These are phyloP conservation scores for Callopanchax toddi DNA, from an alignment of 2,113 vertebrate genomes.

Conservation along the genomic window DNA sequence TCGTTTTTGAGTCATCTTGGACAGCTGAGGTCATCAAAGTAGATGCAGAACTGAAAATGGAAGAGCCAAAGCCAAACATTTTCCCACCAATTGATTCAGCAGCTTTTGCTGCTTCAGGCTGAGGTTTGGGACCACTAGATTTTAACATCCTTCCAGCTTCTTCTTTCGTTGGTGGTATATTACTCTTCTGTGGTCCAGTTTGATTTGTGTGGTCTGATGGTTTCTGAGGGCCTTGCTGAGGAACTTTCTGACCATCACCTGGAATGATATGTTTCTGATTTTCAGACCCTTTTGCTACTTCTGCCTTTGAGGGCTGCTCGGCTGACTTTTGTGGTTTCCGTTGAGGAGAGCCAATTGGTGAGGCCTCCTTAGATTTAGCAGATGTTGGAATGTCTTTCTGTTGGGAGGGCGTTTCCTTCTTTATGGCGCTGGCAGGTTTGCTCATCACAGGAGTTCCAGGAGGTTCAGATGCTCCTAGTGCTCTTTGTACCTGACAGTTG, in stretches of 20 bases:
- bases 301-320: conserved; percentile 70
- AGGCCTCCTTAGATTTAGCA: conserved; percentile 40
- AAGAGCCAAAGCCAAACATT: conserved; percentile 77
- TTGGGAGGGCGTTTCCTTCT: conserved; percentile 55
- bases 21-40: conserved; percentile 72
- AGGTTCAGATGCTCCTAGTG: conserved; percentile 82
- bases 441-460: conserved; percentile 69
- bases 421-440: conserved; percentile 59
- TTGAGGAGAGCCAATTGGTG: conserved; percentile 51
- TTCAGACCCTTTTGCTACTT: conserved; percentile 46
- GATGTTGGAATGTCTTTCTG: conserved; percentile 59
- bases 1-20: conserved; percentile 69
- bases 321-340: conserved; percentile 27
- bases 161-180: conserved; percentile 48
- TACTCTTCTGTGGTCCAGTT: conserved; percentile 57
- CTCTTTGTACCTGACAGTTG: conserved; percentile 94
- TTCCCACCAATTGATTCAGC: conserved; percentile 74
- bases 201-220: too few relatives aligned
- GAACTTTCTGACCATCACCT: conserved; percentile 35
- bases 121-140: conserved; percentile 61
- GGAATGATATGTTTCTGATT: conserved; percentile 35
- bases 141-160: conserved; percentile 79
- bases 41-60: conserved; percentile 77
- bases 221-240: conserved; percentile 22
- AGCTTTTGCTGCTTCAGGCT: conserved; percentile 53